These are phyloP conservation scores for Micropoecilia bifurca DNA, from an alignment of 2,797 vertebrate species.

Conservation along the genomic window DNA sequence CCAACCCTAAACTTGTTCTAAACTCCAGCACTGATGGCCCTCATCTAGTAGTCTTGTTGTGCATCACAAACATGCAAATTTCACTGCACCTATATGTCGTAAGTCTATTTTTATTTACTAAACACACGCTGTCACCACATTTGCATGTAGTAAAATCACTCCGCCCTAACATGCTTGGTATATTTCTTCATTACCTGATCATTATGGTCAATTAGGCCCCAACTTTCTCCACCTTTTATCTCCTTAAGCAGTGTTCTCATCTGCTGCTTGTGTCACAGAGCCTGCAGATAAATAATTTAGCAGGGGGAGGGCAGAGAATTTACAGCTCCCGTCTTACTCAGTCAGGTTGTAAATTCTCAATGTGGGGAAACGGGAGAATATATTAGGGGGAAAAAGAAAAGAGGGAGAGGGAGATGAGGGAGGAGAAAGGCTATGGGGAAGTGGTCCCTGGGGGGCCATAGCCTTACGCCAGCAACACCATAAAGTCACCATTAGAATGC, in stretches of 20 bases:
- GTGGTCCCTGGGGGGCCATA: constrained; percentile 90
- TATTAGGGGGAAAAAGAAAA: constrained; percentile 62
- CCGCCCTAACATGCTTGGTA: constrained; percentile 61
- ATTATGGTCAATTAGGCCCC: constrained; percentile 95
- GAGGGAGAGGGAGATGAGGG: constrained; percentile 63
- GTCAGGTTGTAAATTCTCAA: constrained; percentile 92
- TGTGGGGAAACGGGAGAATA: constrained; percentile 77
- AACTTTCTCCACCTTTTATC: constrained; percentile 93
- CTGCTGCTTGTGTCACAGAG: constrained; percentile 93
- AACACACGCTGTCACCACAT: constrained; percentile 32
- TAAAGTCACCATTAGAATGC: constrained; percentile 95
- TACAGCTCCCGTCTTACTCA: constrained; percentile 84
- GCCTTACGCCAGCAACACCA: constrained; percentile 93
- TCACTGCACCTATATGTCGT: not conserved
- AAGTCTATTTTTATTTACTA: constrained; percentile 50
- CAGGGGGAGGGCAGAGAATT: constrained; percentile 83
- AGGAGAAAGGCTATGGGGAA: constrained; percentile 78
- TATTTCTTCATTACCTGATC: constrained; percentile 93
- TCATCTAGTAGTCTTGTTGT: constrained; percentile 27
- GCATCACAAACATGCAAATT: constrained; percentile 24
- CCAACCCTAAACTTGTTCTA: constrained; percentile 36
- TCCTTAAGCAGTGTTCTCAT: constrained; percentile 93
- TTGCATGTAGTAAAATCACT: constrained; percentile 42
- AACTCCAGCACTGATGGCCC: constrained; percentile 33
- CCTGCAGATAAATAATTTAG: constrained; percentile 93